These are phyloP conservation scores for Chrysomela aeneicollis DNA, from an alignment of 2,888 invertebrate genomes.

Conservation along the genomic window DNA sequence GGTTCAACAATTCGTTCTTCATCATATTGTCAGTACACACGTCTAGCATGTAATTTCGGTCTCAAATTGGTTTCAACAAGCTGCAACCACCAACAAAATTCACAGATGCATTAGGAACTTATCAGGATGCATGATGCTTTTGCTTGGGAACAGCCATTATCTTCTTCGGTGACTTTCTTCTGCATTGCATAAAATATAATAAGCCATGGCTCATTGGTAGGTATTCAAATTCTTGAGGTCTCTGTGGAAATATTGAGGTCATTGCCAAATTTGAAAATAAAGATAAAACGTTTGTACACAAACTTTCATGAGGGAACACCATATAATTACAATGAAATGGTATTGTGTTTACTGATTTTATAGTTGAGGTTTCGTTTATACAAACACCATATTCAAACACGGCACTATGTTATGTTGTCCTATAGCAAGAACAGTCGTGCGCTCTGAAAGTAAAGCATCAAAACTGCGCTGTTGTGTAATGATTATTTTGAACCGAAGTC, in stretches of 20 bases:
- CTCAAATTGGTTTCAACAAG: too few relatives aligned
- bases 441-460: background rate
- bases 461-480: conserved; percentile 8
- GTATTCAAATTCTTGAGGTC: conserved; percentile 39
- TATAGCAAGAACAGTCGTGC: background rate
- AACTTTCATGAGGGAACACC: conserved; percentile 38
- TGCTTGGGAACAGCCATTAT: too few relatives aligned
- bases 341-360: conserved; percentile 33
- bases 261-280: conserved; percentile 46
- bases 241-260: conserved; percentile 41
- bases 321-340: conserved; percentile 34
- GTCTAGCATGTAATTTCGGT: too few relatives aligned
- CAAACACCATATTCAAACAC: conserved; percentile 25
- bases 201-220: background rate
- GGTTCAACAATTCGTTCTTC: too few relatives aligned
- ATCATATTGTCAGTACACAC: too few relatives aligned
- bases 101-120: too few relatives aligned
- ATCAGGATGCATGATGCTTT: too few relatives aligned
- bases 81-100: too few relatives aligned
- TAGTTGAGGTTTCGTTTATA: conserved; percentile 23
- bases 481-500: conserved; percentile 19
- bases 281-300: conserved; percentile 45
- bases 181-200: background rate
- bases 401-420: background rate
- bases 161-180: background rate